phyloP scores from a whole-genome alignment of 2,888 invertebrate species.

The Neocrepidodera transversa region DNA sequence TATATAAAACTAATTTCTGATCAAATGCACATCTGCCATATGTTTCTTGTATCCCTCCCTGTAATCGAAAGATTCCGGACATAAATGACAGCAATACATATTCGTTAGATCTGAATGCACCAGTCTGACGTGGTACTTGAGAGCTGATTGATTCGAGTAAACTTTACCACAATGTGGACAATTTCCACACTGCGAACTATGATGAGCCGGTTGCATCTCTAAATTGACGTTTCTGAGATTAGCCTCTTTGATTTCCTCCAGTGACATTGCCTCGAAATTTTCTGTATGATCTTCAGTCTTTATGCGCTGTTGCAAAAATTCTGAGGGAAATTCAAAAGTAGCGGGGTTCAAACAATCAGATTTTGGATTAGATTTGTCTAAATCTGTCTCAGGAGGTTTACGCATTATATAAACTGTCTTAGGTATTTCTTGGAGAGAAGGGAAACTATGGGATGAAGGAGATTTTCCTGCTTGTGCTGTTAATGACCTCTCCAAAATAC shows the following conservation, averaged over 20 bases:
- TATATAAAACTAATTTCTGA: constrained; percentile 62
- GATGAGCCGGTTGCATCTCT: constrained; percentile 51
- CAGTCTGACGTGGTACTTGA: constrained; percentile 68
- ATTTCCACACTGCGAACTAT: constrained; percentile 65
- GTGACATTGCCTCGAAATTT: constrained; percentile 37
- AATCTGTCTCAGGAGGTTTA: constrained; percentile 50
- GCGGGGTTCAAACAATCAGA: constrained; percentile 48
- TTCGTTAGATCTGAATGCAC: constrained; percentile 75
- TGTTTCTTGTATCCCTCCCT: constrained; percentile 74
- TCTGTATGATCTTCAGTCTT: constrained; percentile 51
- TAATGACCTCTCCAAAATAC: constrained; percentile 58
- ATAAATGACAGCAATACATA: constrained; percentile 72
- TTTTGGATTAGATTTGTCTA: constrained; percentile 35
- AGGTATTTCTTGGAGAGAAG: constrained; percentile 43
- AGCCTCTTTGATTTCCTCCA: constrained; percentile 43
- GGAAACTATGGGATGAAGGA: constrained; percentile 43
- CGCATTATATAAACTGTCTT: constrained; percentile 50
- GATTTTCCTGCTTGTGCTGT: constrained; percentile 52
- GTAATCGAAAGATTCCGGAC: constrained; percentile 73
- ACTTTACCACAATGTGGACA: constrained; percentile 74
- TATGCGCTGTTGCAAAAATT: constrained; percentile 49
- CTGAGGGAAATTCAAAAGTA: constrained; percentile 49
- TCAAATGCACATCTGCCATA: constrained; percentile 72
- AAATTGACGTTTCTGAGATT: constrained; percentile 34
- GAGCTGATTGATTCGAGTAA: constrained; percentile 73